Conservation (phyloP, 2,113 vertebrate species). For the Sapayoa aenigma region DNA sequence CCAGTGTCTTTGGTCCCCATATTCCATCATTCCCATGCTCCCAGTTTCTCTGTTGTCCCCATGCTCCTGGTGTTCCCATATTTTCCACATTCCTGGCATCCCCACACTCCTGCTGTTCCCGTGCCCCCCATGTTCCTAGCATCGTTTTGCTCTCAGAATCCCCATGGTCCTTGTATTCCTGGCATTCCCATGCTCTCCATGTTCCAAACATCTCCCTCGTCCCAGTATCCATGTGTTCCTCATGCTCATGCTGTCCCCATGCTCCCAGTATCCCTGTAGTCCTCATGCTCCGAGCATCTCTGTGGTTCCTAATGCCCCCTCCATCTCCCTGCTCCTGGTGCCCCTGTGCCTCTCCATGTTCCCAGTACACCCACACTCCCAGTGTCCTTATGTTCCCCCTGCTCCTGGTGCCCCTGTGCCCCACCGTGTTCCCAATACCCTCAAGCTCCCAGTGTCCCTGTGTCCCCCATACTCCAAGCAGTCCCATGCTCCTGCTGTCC, state of each 20-base stretch:
- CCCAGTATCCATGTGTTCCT: background rate
- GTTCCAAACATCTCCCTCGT: too few relatives aligned
- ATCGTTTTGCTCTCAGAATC: too few relatives aligned
- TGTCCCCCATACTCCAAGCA: background rate
- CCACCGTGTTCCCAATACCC: background rate
- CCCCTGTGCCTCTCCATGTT: background rate
- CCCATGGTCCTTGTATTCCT: too few relatives aligned
- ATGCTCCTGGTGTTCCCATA: accelerated
- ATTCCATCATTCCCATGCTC: background rate
- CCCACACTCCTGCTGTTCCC: too few relatives aligned
- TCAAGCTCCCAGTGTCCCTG: background rate
- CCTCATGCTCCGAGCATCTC: background rate
- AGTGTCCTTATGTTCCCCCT: background rate
- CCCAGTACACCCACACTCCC: background rate
- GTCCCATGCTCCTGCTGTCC: background rate
- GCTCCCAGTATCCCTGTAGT: background rate
- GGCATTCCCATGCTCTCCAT: background rate
- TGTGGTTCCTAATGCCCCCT: background rate
- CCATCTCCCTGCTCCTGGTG: background rate
- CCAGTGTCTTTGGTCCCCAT: accelerated
- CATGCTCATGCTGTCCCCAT: background rate
- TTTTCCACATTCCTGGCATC: too few relatives aligned
- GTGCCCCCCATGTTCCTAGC: too few relatives aligned
- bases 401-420: background rate
- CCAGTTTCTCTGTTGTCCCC: background rate